A percentile compares a stretch with the other conserved stretches of the same genome.
These are phyloP conservation scores for Nomada ruficornis DNA, from an alignment of 2,888 invertebrate genomes.

Conservation along the genomic window DNA sequence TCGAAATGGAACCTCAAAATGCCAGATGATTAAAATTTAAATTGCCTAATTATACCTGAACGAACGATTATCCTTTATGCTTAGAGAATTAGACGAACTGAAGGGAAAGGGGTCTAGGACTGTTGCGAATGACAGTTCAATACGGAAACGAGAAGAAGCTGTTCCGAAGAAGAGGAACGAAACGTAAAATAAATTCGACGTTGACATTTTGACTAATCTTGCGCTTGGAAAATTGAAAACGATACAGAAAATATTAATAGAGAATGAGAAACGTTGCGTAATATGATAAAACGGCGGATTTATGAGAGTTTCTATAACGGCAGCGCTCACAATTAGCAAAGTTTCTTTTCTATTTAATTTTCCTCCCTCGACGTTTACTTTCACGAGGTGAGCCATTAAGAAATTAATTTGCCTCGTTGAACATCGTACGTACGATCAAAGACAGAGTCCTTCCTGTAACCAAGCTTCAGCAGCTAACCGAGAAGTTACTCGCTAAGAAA, in stretches of 20 bases:
- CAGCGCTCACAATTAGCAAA: neutral
- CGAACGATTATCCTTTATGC: no score
- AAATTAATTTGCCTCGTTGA: conserved; percentile 27
- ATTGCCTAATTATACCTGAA: no score
- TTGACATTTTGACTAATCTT: no score
- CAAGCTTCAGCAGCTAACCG: conserved; percentile 39
- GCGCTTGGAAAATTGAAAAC: no score
- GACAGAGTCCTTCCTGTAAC: conserved; percentile 48
- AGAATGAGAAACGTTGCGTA: no score
- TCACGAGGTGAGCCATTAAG: neutral
- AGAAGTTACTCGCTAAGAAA: conserved; percentile 67
- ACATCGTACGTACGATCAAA: conserved; percentile 33
- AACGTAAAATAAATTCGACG: neutral
- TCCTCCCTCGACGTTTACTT: neutral
- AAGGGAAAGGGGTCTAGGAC: conserved; percentile 11
- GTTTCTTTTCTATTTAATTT: conserved; percentile 22
- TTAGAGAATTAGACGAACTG: no score
- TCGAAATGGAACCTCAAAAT: no score
- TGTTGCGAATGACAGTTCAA: conserved; percentile 5
- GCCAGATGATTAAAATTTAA: no score
- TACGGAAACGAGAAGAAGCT: neutral
- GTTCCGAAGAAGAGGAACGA: neutral
- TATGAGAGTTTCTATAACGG: no score
- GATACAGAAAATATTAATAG: no score
- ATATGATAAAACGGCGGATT: no score